Evolutionary conservation across 2,888 invertebrate genomes (phyloP).

Genomic region (Heliconius erato): DNA sequence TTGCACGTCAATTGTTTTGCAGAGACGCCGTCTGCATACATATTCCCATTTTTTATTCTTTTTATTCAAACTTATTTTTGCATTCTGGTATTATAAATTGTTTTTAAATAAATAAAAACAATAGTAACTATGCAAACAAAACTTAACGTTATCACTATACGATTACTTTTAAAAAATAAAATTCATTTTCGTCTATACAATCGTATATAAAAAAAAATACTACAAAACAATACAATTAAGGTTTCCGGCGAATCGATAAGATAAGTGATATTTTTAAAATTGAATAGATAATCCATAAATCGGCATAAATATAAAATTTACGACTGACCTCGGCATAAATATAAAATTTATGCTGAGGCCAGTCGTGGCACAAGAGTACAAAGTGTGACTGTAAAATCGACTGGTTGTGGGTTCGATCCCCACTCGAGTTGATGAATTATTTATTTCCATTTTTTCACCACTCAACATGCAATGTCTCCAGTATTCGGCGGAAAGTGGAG

Average conservation of each 20-base stretch:
- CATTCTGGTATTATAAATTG: neutral
- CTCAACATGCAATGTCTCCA: too few relatives aligned
- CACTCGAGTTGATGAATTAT: too few relatives aligned
- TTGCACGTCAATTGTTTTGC: conserved; percentile 78
- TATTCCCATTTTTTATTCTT: conserved; percentile 57
- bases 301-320: neutral
- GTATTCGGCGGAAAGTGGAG: too few relatives aligned
- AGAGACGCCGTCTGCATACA: conserved; percentile 79
- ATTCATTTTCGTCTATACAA: neutral
- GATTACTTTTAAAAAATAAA: neutral
- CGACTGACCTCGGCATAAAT: neutral
- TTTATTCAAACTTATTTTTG: conserved; percentile 42
- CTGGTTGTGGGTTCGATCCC: too few relatives aligned
- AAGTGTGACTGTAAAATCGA: too few relatives aligned
- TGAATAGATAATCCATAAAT: neutral
- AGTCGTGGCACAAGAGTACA: too few relatives aligned
- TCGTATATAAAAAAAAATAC: neutral
- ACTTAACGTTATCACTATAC: conserved; percentile 14
- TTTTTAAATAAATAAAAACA: neutral
- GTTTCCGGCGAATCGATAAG: conserved; percentile 11
- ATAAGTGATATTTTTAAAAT: neutral
- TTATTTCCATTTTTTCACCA: too few relatives aligned
- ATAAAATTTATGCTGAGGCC: neutral
- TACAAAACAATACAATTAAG: neutral
- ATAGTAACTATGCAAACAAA: neutral